Conservation (phyloP, 1,140 invertebrate species). For the Centruroides sculpturatus region DNA sequence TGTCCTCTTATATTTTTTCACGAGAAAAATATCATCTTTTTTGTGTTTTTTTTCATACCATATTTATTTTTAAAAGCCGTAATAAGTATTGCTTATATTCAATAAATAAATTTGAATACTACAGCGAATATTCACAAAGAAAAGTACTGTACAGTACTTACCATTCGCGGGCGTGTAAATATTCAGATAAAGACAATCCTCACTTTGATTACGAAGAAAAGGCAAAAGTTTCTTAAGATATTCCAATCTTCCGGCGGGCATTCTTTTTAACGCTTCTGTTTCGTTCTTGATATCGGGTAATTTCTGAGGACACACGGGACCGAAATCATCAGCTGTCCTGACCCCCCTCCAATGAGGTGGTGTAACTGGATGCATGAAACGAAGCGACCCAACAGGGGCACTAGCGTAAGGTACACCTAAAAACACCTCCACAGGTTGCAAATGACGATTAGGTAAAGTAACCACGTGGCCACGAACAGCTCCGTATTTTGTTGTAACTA, state of each 20-base stretch:
- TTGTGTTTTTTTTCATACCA: too few relatives aligned
- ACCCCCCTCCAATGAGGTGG: constrained; percentile 53
- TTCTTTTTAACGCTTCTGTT: constrained; percentile 46
- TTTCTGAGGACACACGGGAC: constrained; percentile 61
- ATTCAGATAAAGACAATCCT: constrained; percentile 93
- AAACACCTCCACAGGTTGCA: constrained; percentile 31
- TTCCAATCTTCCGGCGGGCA: constrained; percentile 71
- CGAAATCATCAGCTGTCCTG: constrained; percentile 53
- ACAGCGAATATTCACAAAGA: neutral
- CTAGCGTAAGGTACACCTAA: constrained; percentile 63
- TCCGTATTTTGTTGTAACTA: constrained; percentile 76
- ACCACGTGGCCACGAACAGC: constrained; percentile 51
- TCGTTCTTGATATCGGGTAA: constrained; percentile 61
- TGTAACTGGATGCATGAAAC: constrained; percentile 52
- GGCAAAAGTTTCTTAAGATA: constrained; percentile 71
- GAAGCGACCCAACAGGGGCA: constrained; percentile 46
- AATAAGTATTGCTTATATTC: too few relatives aligned
- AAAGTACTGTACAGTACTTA: constrained; percentile 36
- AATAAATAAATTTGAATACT: too few relatives aligned
- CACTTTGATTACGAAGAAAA: constrained; percentile 75
- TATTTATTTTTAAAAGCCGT: too few relatives aligned
- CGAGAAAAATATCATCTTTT: too few relatives aligned
- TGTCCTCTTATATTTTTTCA: too few relatives aligned
- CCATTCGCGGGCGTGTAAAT: constrained; percentile 89
- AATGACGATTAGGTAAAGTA: constrained; percentile 12